Percentiles rank a stretch among this genome's conserved stretches.
These are phyloP conservation scores for Sminthurides bifidus DNA, from an alignment of 1,140 invertebrate genomes.

Conservation along the genomic window DNA sequence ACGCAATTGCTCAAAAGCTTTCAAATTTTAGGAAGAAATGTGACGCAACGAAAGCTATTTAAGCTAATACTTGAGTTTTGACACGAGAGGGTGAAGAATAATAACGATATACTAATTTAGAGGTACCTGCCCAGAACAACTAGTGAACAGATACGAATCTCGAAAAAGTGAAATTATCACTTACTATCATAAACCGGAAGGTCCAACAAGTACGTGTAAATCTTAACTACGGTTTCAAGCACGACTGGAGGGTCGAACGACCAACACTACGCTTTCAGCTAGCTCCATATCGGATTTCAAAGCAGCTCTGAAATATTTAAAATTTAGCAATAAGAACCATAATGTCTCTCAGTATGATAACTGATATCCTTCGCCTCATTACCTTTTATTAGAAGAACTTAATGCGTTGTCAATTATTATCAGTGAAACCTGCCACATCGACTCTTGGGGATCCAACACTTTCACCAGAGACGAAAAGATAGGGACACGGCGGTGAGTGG, in stretches of 20 bases:
- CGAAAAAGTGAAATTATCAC: slow-evolving; percentile 1
- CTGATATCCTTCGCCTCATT: slow-evolving; percentile 9
- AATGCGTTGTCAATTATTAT: slow-evolving; percentile 32
- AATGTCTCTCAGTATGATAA: not conserved
- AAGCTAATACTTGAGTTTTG: not conserved
- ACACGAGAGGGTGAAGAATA: no score
- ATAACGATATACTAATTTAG: no score
- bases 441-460: slow-evolving; percentile 53
- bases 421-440: slow-evolving; percentile 51
- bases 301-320: slow-evolving; percentile 18
- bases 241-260: slow-evolving; percentile 13
- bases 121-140: no score
- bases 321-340: no score
- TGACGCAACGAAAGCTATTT: no score
- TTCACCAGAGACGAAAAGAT: slow-evolving; percentile 67
- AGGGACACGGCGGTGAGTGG: slow-evolving; percentile 67
- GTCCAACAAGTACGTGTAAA: slow-evolving; percentile 20
- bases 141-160: no score
- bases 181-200: slow-evolving; percentile 24
- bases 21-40: no score
- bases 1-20: no score
- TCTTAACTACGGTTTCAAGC: slow-evolving; percentile 15
- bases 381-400: slow-evolving; percentile 29
- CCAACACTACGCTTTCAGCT: slow-evolving; percentile 19
- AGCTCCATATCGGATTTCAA: slow-evolving; percentile 27